A percentile compares a stretch with the other conserved stretches of the same genome.
phyloP scores from a whole-genome alignment of 2,113 vertebrate genomes.

The Hippolais icterina region DNA sequence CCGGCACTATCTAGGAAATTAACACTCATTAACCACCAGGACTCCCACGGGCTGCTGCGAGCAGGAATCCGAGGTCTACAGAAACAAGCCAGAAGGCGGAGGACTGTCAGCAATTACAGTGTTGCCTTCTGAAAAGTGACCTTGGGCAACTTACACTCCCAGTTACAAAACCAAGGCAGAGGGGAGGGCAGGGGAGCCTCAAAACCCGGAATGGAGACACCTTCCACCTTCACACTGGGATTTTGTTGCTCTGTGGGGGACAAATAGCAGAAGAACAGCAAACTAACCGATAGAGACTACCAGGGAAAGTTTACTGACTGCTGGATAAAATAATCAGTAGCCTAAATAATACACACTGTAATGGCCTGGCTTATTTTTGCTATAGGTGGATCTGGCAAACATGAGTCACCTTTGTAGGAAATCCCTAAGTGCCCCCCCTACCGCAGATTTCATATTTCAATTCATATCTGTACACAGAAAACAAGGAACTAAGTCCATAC shows the following conservation, averaged over 20 bases:
- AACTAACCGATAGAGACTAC: neutral
- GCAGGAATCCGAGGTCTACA: neutral
- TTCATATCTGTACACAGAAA: neutral
- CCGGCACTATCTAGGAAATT: neutral
- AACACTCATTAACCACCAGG: neutral
- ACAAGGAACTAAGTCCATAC: neutral
- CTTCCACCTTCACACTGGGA: accelerated
- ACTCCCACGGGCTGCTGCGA: neutral
- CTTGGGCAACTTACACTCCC: neutral
- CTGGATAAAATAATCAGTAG: neutral
- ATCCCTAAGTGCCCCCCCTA: neutral
- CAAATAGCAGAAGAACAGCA: neutral
- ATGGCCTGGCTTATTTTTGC: neutral
- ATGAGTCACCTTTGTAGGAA: neutral
- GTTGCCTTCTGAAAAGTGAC: neutral
- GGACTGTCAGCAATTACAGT: neutral
- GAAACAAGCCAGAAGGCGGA: neutral
- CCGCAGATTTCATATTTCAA: too few species aligned
- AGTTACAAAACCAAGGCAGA: neutral
- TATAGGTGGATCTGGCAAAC: neutral
- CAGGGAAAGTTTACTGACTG: neutral
- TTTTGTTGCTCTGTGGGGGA: neutral
- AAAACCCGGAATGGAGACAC: neutral
- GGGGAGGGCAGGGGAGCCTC: neutral
- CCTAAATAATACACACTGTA: neutral